phyloP scores from a whole-genome alignment of 2,888 invertebrate genomes.

The Leptothorax acervorum region DNA sequence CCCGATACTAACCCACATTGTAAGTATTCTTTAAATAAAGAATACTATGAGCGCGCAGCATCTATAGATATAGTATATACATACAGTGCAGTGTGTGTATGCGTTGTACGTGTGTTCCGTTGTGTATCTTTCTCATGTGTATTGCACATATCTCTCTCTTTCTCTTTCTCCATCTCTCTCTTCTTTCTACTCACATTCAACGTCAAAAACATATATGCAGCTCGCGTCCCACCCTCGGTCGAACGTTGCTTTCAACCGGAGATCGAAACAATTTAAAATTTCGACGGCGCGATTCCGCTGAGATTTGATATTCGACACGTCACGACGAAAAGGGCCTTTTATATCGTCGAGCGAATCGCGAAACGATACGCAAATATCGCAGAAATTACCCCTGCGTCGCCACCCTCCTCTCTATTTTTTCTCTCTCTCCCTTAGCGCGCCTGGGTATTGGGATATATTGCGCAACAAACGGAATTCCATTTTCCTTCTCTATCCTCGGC shows the following conservation, averaged over 20 bases:
- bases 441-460: slow-evolving; percentile 40
- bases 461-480: slow-evolving; percentile 51
- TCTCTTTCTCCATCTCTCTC: not conserved
- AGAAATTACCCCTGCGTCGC: not conserved
- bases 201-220: not conserved
- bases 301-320: not conserved
- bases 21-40: slow-evolving; percentile 40
- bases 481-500: slow-evolving; percentile 17
- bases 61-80: not conserved
- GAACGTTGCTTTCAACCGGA: slow-evolving; percentile 5
- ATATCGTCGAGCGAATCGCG: not conserved
- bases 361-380: slow-evolving; percentile 3
- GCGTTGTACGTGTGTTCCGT: not conserved
- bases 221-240: too few species aligned
- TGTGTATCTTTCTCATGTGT: not conserved
- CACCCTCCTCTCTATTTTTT: too few species aligned
- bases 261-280: slow-evolving; percentile 28
- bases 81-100: not conserved
- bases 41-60: not conserved
- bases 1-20: slow-evolving; percentile 11
- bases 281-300: not conserved
- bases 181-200: not conserved
- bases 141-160: not conserved
- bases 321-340: not conserved
- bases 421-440: not conserved